Evolutionary conservation across 1,140 invertebrate genomes (phyloP).

Genomic region (Saccostrea cuccullata): DNA sequence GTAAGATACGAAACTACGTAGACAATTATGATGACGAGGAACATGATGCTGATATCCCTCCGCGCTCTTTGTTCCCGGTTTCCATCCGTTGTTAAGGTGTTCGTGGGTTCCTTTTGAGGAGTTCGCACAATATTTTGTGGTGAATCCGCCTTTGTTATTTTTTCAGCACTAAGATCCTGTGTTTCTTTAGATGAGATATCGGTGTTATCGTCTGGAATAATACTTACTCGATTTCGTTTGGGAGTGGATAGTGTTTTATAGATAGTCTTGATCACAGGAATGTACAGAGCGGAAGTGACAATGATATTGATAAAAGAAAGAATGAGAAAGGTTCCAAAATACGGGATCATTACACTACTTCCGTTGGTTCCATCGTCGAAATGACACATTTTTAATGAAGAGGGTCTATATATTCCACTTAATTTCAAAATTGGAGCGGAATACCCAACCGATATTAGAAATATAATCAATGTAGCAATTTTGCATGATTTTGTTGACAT

Average conservation of each 20-base stretch:
- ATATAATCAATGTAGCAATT: not conserved
- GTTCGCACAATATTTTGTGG: not conserved
- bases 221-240: not conserved
- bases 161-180: not conserved
- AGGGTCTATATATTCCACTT: not conserved
- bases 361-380: slow-evolving; percentile 3
- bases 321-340: slow-evolving; percentile 1
- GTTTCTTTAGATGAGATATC: not conserved
- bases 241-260: not conserved
- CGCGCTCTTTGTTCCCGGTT: not conserved
- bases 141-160: not conserved
- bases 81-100: not conserved
- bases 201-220: not conserved
- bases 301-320: not conserved
- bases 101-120: not conserved
- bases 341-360: not conserved
- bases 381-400: not conserved
- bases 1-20: slow-evolving; percentile 35
- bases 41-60: not conserved
- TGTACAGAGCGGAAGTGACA: not conserved
- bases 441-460: not conserved
- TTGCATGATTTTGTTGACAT: not conserved
- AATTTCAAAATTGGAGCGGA: not conserved
- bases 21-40: not conserved
- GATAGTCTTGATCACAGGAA: not conserved